phyloP scores from a whole-genome alignment of 2,113 vertebrate genomes.

The Alligator mississippiensis region DNA sequence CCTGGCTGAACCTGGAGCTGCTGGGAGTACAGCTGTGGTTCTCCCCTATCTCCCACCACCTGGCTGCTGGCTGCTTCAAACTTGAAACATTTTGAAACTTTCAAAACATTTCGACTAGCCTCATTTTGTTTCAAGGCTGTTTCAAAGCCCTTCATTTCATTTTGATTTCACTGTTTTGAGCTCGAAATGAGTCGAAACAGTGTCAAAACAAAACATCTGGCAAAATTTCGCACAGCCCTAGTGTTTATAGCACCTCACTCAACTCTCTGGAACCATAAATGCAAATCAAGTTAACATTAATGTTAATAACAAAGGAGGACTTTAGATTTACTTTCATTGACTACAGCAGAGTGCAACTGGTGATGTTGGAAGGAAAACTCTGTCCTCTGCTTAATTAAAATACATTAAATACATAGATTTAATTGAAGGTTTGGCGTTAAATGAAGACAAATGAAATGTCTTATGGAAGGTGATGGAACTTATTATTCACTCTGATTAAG shows the following conservation, averaged over 20 bases:
- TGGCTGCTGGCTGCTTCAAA: too few species aligned
- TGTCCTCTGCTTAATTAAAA: constrained; percentile 69
- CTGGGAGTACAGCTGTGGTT: too few species aligned
- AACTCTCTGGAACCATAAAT: background rate
- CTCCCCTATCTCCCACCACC: too few species aligned
- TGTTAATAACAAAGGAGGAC: constrained; percentile 55
- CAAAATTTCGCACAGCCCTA: background rate
- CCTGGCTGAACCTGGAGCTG: too few species aligned
- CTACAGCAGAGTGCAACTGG: constrained; percentile 59
- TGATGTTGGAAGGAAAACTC: constrained; percentile 61
- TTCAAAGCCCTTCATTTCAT: too few species aligned
- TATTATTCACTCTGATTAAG: constrained; percentile 58
- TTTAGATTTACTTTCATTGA: constrained; percentile 63
- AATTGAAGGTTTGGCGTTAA: constrained; percentile 65
- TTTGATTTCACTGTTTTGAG: too few species aligned
- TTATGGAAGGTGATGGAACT: constrained; percentile 51
- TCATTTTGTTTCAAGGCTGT: too few species aligned
- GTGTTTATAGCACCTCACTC: background rate
- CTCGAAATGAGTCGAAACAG: too few species aligned
- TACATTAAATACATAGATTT: constrained; percentile 61
- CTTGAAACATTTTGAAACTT: too few species aligned
- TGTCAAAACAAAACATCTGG: too few species aligned
- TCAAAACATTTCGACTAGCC: too few species aligned
- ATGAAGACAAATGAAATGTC: constrained; percentile 72
- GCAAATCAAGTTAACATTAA: constrained; percentile 57